Evolutionary conservation across 2,797 vertebrate genomes (phyloP).

Genomic region (Danio choprae): DNA sequence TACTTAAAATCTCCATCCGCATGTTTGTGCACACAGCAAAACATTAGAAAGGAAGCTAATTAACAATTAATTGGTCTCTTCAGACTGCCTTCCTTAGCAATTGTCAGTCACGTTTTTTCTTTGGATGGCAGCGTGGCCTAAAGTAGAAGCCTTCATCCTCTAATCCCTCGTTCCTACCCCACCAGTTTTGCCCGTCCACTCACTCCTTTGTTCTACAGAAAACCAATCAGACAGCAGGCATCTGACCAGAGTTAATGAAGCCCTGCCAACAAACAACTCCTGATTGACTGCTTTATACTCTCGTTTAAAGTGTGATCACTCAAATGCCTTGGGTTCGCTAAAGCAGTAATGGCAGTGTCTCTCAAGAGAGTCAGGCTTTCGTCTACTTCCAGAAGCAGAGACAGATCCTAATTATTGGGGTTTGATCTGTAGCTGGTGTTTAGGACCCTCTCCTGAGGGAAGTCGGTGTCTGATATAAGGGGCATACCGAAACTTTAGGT

Average conservation of each 20-base stretch:
- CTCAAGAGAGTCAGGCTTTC: constrained; percentile 21
- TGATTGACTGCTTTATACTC: constrained; percentile 48
- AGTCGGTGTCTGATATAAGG: background rate
- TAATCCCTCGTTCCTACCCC: constrained; percentile 8
- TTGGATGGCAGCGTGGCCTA: constrained; percentile 58
- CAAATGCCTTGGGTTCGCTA: constrained; percentile 21
- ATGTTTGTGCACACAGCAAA: constrained; percentile 68
- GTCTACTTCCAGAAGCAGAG: constrained; percentile 13
- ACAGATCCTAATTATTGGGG: constrained; percentile 36
- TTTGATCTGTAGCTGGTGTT: background rate
- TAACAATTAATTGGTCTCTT: constrained; percentile 81
- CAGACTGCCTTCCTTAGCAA: constrained; percentile 68
- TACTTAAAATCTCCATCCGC: constrained; percentile 55
- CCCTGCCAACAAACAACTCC: constrained; percentile 15
- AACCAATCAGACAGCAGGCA: constrained; percentile 44
- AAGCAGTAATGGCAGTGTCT: constrained; percentile 13
- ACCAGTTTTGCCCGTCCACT: constrained; percentile 15
- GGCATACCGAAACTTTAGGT: background rate
- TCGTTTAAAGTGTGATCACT: constrained; percentile 30
- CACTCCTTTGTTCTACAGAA: constrained; percentile 43
- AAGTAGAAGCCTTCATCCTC: constrained; percentile 11
- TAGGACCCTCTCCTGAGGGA: constrained; percentile 3
- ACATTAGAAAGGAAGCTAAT: constrained; percentile 76
- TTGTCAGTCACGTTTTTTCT: constrained; percentile 74
- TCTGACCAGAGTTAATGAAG: constrained; percentile 52